phyloP scores from a whole-genome alignment of 1,140 invertebrate genomes.

The Ceratina australensis region DNA sequence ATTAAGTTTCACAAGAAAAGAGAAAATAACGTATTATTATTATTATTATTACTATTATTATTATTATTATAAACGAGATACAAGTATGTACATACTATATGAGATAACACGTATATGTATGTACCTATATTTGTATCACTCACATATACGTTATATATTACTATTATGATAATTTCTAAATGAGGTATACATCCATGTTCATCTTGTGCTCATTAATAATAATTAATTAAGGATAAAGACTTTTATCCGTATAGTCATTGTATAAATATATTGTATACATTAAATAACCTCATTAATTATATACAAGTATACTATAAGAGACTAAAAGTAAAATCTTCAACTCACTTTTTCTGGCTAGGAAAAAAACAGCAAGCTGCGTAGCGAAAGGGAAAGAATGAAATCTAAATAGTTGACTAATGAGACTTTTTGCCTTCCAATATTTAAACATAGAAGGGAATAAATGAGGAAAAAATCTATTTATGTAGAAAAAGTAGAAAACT shows the following conservation, averaged over 20 bases:
- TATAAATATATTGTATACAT: conserved; percentile 58
- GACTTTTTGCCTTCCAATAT: conserved; percentile 52
- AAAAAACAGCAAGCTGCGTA: conserved; percentile 56
- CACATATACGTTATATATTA: too few species aligned
- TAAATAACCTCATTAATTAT: conserved; percentile 58
- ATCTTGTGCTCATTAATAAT: conserved; percentile 74
- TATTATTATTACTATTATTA: too few species aligned
- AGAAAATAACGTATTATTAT: conserved; percentile 28
- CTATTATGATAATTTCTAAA: conserved; percentile 61
- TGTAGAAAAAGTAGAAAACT: conserved; percentile 32
- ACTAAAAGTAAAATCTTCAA: conserved; percentile 59
- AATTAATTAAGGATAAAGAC: conserved; percentile 65
- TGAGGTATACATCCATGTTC: conserved; percentile 70
- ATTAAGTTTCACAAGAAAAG: conserved; percentile 42
- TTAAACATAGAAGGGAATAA: conserved; percentile 17
- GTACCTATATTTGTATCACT: conserved; percentile 20
- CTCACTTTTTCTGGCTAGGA: conserved; percentile 46
- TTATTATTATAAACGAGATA: conserved; percentile 14
- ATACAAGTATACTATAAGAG: conserved; percentile 39
- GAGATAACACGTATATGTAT: conserved; percentile 9
- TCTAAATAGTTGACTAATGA: too few species aligned
- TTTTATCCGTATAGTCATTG: conserved; percentile 57
- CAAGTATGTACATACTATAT: conserved; percentile 25
- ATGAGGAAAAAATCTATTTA: conserved; percentile 32
- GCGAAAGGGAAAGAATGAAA: conserved; percentile 39